phyloP scores from a whole-genome alignment of 2,888 invertebrate genomes.

The Bedellia somnulentella region DNA sequence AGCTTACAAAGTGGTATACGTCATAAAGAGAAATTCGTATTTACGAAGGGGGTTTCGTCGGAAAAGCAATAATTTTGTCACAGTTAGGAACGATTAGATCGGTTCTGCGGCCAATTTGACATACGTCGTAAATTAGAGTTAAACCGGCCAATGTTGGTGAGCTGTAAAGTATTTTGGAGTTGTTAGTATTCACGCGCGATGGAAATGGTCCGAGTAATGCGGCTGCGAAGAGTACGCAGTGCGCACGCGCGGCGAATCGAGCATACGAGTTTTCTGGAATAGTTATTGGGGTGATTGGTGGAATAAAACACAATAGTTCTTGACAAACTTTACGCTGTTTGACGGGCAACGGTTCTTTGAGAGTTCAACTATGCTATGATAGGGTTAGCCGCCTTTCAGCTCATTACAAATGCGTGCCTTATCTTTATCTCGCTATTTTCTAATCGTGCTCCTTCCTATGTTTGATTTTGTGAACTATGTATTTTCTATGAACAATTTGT shows the following conservation, averaged over 20 bases:
- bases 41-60: conserved; percentile 50
- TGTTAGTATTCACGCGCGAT: conserved; percentile 17
- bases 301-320: conserved; percentile 59
- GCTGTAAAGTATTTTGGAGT: conserved; percentile 17
- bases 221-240: conserved; percentile 28
- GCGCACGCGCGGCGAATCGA: conserved; percentile 57
- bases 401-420: conserved; percentile 3
- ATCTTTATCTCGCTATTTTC: too few relatives aligned
- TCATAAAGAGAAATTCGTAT: conserved; percentile 43
- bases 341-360: conserved; percentile 34
- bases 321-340: conserved; percentile 36
- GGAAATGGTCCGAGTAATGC: conserved; percentile 28
- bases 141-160: conserved; percentile 33
- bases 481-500: too few relatives aligned
- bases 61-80: conserved; percentile 58
- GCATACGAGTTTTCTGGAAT: conserved; percentile 52
- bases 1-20: conserved; percentile 29
- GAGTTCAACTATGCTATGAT: conserved; percentile 28
- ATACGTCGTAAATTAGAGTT: conserved; percentile 52
- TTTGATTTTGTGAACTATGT: too few relatives aligned
- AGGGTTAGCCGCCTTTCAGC: conserved; percentile 19
- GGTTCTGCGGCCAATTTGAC: conserved; percentile 53
- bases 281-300: conserved; percentile 60
- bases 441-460: too few relatives aligned
- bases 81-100: conserved; percentile 59